Conservation (phyloP, 2,113 vertebrate genomes). For the Percina caprodes region DNA sequence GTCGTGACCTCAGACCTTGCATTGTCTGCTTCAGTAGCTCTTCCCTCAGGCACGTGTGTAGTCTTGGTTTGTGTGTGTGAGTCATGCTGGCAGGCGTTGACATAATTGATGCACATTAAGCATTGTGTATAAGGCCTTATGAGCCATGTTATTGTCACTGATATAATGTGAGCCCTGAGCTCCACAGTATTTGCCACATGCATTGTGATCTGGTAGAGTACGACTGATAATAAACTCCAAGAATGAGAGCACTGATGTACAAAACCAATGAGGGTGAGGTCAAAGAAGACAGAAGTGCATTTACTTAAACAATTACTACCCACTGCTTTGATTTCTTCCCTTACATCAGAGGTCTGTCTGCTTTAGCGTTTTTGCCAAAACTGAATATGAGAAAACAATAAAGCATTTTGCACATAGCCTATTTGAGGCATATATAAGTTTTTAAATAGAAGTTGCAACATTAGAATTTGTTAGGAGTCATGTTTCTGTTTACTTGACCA, state of each 20-base stretch:
- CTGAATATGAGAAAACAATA: not conserved
- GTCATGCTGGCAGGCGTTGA: constrained; percentile 46
- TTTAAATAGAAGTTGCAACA: not conserved
- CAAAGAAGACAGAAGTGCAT: not conserved
- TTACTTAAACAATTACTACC: not conserved
- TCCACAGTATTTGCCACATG: constrained; percentile 37
- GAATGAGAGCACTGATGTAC: constrained; percentile 1
- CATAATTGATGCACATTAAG: constrained; percentile 58
- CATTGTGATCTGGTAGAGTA: constrained; percentile 37
- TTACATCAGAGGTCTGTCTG: not conserved
- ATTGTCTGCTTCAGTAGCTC: constrained; percentile 48
- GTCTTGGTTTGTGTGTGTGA: constrained; percentile 4
- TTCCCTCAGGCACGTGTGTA: constrained; percentile 48
- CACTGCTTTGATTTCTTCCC: not conserved
- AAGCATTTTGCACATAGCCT: not conserved
- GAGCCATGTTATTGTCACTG: constrained; percentile 68
- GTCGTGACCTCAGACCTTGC: constrained; percentile 47
- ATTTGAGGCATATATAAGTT: not conserved
- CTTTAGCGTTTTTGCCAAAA: not conserved
- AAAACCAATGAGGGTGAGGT: not conserved
- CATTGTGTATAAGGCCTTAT: constrained; percentile 37
- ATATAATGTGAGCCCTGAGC: constrained; percentile 67
- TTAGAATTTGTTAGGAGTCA: too few relatives aligned
- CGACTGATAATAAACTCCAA: constrained; percentile 38
- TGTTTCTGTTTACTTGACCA: too few relatives aligned